These are phyloP conservation scores for Campylomormyrus numenius DNA, from an alignment of 2,113 vertebrate genomes.

Conservation along the genomic window DNA sequence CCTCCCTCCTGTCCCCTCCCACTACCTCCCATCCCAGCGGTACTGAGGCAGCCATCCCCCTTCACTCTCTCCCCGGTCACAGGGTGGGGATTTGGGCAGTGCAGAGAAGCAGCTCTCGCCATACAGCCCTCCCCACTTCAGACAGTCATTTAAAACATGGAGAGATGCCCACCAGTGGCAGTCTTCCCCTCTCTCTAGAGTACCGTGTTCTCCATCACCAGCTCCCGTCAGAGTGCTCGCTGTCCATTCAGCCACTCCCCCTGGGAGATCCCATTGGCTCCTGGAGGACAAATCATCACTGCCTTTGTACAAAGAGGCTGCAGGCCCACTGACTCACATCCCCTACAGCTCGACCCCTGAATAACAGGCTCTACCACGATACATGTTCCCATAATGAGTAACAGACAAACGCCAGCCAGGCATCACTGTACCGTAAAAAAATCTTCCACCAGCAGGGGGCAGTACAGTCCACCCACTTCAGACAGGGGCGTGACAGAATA, in stretches of 20 bases:
- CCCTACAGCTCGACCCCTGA: neutral
- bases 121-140: neutral
- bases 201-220: neutral
- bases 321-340: neutral
- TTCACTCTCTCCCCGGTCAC: neutral
- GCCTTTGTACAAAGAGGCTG: neutral
- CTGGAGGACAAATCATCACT: neutral
- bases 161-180: neutral
- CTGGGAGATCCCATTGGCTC: neutral
- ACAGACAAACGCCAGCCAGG: neutral
- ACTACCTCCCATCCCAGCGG: too few relatives aligned
- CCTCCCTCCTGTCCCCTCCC: neutral
- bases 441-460: neutral
- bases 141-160: neutral
- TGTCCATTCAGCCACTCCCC: neutral
- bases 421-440: neutral
- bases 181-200: neutral
- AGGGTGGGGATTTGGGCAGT: neutral
- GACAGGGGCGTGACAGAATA: neutral
- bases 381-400: neutral
- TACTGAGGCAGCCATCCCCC: neutral
- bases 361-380: neutral
- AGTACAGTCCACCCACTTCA: slow-evolving; percentile 9
- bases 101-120: neutral
- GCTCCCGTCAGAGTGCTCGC: neutral